phyloP scores from a whole-genome alignment of 2,797 vertebrate genomes.

The Sebastes elongatus region DNA sequence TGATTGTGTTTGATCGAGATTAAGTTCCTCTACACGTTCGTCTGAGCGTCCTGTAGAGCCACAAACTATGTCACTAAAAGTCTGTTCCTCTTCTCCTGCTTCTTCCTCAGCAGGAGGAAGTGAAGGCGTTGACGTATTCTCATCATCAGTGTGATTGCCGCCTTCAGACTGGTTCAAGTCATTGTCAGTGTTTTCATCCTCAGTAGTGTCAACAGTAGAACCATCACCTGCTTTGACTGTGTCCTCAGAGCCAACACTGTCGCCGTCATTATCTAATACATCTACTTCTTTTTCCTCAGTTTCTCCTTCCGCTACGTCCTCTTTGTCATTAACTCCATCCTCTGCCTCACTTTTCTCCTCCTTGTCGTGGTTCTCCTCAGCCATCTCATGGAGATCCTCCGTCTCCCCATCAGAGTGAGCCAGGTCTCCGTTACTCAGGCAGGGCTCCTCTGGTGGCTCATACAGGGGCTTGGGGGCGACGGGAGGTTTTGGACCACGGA shows the following conservation, averaged over 20 bases:
- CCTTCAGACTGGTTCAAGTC: constrained; percentile 56
- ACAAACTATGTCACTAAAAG: constrained; percentile 26
- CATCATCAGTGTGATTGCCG: constrained; percentile 49
- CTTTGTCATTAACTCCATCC: constrained; percentile 24
- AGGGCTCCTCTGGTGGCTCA: constrained; percentile 73
- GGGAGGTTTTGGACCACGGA: constrained; percentile 90
- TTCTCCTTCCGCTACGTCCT: constrained; percentile 38
- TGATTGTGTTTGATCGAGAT: constrained; percentile 36
- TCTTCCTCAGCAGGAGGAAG: constrained; percentile 48
- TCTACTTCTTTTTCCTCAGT: constrained; percentile 35
- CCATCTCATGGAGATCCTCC: constrained; percentile 57
- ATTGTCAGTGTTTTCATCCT: constrained; percentile 71
- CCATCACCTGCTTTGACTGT: constrained; percentile 65
- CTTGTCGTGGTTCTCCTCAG: constrained; percentile 59
- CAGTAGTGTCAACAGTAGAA: constrained; percentile 57
- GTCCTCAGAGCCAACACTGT: constrained; percentile 68
- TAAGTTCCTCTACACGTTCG: constrained; percentile 42
- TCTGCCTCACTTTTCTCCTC: constrained; percentile 56
- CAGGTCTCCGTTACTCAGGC: constrained; percentile 87
- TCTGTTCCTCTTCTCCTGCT: constrained; percentile 42
- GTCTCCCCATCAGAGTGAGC: constrained; percentile 77
- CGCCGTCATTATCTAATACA: constrained; percentile 38
- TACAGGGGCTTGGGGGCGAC: constrained; percentile 90
- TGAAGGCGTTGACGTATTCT: constrained; percentile 30
- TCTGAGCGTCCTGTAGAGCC: constrained; percentile 22